Percentiles rank a stretch among this genome's conserved stretches.
These are phyloP conservation scores for Paedocypris sp. DNA, from an alignment of 2,113 vertebrate genomes.

Conservation along the genomic window DNA sequence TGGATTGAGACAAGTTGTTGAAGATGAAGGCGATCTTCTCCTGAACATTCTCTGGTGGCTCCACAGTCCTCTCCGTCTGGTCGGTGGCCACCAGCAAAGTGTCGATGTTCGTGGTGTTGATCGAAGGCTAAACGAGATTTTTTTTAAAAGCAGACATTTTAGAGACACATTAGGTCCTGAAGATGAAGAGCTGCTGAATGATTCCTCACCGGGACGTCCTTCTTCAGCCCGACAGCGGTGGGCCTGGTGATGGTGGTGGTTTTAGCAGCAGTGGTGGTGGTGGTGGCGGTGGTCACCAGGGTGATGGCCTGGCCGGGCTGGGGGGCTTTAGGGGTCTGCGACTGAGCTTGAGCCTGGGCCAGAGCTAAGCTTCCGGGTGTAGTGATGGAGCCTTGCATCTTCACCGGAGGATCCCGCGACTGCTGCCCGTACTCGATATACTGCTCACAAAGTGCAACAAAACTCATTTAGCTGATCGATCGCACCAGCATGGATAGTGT, in stretches of 20 bases:
- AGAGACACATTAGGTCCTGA: too few species aligned
- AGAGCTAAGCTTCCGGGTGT: constrained; percentile 87
- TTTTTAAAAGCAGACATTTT: neutral
- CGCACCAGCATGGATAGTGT: neutral
- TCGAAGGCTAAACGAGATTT: constrained; percentile 75
- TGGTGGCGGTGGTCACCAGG: constrained; percentile 82
- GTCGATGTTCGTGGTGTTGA: constrained; percentile 99
- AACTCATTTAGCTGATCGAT: constrained; percentile 50
- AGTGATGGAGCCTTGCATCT: constrained; percentile 98
- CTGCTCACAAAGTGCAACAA: constrained; percentile 63
- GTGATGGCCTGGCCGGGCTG: constrained; percentile 85
- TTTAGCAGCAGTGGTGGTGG: constrained; percentile 86
- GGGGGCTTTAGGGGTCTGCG: constrained; percentile 81
- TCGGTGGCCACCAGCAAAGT: constrained; percentile 94
- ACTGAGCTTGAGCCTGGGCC: constrained; percentile 83
- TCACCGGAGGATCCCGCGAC: constrained; percentile 96
- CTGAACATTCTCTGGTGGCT: constrained; percentile 94
- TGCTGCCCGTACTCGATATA: constrained; percentile 99
- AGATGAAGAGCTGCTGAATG: neutral
- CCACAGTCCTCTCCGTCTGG: constrained; percentile 92
- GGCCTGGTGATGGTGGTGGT: constrained; percentile 91
- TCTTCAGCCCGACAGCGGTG: constrained; percentile 90
- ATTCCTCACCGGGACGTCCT: constrained; percentile 88
- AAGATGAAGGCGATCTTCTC: constrained; percentile 99
- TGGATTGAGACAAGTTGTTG: constrained; percentile 96